These are phyloP conservation scores for Drosophila sordidula DNA, from an alignment of 2,888 invertebrate species.

Conservation along the genomic window DNA sequence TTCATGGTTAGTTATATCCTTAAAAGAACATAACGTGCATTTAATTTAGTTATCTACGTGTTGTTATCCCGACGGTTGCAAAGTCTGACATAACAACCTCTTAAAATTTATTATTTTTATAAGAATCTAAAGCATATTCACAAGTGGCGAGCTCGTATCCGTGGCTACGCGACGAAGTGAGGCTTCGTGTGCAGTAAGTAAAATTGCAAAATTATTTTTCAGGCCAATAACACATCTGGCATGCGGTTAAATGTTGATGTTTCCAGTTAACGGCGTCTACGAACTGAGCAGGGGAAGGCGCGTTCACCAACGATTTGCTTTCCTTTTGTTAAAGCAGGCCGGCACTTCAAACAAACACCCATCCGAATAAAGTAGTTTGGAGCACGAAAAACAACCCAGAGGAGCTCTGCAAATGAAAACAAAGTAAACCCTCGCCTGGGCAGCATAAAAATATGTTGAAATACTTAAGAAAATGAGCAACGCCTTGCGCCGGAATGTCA, in stretches of 20 bases:
- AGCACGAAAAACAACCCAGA: slow-evolving; percentile 24
- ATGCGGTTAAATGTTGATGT: neutral
- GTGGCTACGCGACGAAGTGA: neutral
- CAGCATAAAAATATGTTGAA: slow-evolving; percentile 62
- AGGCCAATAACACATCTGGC: neutral
- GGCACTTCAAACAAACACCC: slow-evolving; percentile 62
- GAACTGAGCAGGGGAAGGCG: neutral
- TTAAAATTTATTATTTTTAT: neutral
- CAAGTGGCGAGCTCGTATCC: slow-evolving; percentile 5
- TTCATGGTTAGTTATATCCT: neutral
- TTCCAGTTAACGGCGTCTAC: neutral
- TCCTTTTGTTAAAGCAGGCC: slow-evolving; percentile 25
- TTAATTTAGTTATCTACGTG: neutral
- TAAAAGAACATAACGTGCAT: neutral
- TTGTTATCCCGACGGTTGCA: neutral
- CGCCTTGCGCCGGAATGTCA: slow-evolving; percentile 13
- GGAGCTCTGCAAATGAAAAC: slow-evolving; percentile 22
- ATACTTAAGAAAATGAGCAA: slow-evolving; percentile 69
- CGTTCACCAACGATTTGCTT: neutral
- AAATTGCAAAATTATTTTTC: slow-evolving; percentile 16
- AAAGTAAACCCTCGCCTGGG: slow-evolving; percentile 46
- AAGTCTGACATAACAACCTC: neutral
- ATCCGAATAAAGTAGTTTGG: slow-evolving; percentile 71
- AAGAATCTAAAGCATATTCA: neutral
- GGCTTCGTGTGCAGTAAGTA: neutral